Evolutionary conservation across 2,888 invertebrate genomes (phyloP), one percentile per base, ranked within the genome.

Genomic region (Sisyra terminalis): DNA sequence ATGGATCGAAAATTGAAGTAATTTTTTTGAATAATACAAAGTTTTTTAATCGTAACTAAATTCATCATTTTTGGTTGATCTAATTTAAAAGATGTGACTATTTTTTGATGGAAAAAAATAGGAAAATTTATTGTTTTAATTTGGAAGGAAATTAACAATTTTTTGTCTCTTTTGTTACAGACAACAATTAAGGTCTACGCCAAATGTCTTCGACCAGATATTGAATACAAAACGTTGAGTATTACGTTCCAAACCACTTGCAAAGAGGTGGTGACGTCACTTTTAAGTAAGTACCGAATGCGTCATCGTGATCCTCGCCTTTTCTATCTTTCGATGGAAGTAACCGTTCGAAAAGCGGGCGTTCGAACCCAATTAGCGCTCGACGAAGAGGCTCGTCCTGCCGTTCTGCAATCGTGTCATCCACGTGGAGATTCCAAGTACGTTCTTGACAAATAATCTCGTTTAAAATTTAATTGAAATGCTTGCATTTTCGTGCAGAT

Each of bases 281-380:
- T 94, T 15, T 69, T 94, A 47, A 75, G 83, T 62, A 90, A 93
- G 48, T 61, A 71, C 64, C 77, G 86, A 55, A 89, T 90, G 86
- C 75, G 86, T 52, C 89, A 89, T 60, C 74, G 90, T 17, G 93
- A 94, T 63, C 88, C 90, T 1, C 77, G 90, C 52, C 73, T 94
- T 15, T 94, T 90, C 66, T 90, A 87, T 64, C 71, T 94, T 43
- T 87, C 88, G 56, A 93, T 94, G 92, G 92, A 92, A 63, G 88
- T 92, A 39, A 78, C 85, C 11, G 85, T 90, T 39, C 69, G 87
- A 40, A 78, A 86, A 47, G 84, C 86, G 8, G 86, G 85, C 2
- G 75, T 88, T 8, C 69, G 83, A 50, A 88, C 88, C 2, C 75
- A 86, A 39, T 66, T 92, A 47, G 79, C 84, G 37, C 64, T 92